Percentiles rank a stretch among this genome's conserved stretches.
phyloP scores from a whole-genome alignment of 2,797 vertebrate genomes.

The Rhynchonycteris naso region DNA sequence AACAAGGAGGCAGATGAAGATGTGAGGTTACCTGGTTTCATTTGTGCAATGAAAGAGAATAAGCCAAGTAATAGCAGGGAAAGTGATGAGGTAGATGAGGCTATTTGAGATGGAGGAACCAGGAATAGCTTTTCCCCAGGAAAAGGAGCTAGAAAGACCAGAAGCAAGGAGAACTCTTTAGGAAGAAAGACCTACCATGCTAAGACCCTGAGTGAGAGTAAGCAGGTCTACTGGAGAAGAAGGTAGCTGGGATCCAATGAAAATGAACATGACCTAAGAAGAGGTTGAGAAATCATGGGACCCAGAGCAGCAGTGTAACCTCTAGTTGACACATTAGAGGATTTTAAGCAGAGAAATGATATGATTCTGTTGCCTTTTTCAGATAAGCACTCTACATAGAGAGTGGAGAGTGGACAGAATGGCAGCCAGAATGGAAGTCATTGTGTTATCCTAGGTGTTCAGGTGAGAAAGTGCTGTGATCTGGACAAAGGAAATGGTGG shows the following conservation, averaged over 20 bases:
- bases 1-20: too few species aligned
- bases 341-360: background rate
- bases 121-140: background rate
- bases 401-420: background rate
- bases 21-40: too few species aligned
- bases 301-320: accelerated
- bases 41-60: too few species aligned
- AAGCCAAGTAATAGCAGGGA: too few species aligned
- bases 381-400: too few species aligned
- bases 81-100: too few species aligned
- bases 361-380: background rate
- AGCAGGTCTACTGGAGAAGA: background rate
- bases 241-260: background rate
- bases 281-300: accelerated
- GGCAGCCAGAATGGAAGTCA: accelerated
- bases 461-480: background rate
- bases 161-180: accelerated
- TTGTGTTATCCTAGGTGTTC: accelerated
- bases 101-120: background rate
- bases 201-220: background rate
- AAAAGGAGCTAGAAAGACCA: background rate
- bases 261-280: too few species aligned
- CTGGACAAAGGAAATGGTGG: background rate
- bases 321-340: background rate
- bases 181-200: accelerated